A percentile compares a stretch with the other conserved stretches of the same genome.
Evolutionary conservation across 2,797 vertebrate species (phyloP).

Genomic region (Pelodytes ibericus): DNA sequence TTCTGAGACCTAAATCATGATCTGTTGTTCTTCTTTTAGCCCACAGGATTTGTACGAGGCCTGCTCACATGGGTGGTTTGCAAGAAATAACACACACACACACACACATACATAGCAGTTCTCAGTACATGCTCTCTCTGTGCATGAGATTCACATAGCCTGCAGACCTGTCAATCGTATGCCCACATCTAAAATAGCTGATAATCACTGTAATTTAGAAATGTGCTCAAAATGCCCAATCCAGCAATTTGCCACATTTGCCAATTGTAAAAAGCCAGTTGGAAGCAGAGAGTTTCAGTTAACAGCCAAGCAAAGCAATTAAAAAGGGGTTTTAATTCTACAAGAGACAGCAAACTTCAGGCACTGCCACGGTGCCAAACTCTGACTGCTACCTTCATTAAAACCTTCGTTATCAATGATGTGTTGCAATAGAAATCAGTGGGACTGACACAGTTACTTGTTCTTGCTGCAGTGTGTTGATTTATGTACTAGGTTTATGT

Average conservation of each 20-base stretch:
- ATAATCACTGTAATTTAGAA: slow-evolving; percentile 56
- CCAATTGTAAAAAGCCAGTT: slow-evolving; percentile 54
- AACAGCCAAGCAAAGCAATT: slow-evolving; percentile 55
- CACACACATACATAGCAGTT: slow-evolving; percentile 7
- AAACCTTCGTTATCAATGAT: slow-evolving; percentile 23
- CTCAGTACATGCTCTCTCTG: slow-evolving; percentile 23
- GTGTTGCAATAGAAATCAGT: slow-evolving; percentile 5
- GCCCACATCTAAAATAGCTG: slow-evolving; percentile 48
- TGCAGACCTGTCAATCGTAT: slow-evolving; percentile 47
- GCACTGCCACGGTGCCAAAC: slow-evolving; percentile 21
- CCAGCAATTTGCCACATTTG: slow-evolving; percentile 50
- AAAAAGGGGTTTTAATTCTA: slow-evolving; percentile 45
- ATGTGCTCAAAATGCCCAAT: slow-evolving; percentile 52
- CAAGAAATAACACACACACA: slow-evolving; percentile 38
- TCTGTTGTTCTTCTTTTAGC: slow-evolving; percentile 1
- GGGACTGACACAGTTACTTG: not conserved
- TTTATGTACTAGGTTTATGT: too few relatives aligned
- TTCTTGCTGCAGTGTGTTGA: too few relatives aligned
- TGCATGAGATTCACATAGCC: slow-evolving; percentile 15
- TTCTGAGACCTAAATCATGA: not conserved
- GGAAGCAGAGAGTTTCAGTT: slow-evolving; percentile 42
- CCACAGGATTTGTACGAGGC: slow-evolving; percentile 2
- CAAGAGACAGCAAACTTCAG: slow-evolving; percentile 47
- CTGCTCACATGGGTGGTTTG: slow-evolving; percentile 4
- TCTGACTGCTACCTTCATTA: slow-evolving; percentile 37